phyloP scores from a whole-genome alignment of 2,888 invertebrate genomes.

The Lithodes maja region DNA sequence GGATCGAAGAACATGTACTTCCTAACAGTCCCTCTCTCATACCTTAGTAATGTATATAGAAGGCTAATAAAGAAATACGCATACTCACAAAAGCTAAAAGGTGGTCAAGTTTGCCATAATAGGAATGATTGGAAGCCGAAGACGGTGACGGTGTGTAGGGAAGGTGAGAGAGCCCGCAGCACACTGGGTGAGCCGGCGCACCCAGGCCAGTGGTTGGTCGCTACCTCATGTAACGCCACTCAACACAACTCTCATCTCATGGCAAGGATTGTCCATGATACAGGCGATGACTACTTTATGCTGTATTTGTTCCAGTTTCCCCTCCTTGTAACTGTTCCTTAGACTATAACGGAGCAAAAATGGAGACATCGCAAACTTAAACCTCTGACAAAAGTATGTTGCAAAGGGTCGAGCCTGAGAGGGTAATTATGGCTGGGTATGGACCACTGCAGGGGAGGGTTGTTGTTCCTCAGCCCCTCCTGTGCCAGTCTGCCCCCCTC shows the following conservation, averaged over 20 bases:
- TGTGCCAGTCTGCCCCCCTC: slow-evolving; percentile 13
- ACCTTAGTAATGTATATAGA: too few species aligned
- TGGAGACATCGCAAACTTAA: slow-evolving; percentile 36
- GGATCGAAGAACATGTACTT: not conserved
- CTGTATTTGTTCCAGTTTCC: too few species aligned
- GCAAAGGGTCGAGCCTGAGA: slow-evolving; percentile 7
- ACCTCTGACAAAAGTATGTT: slow-evolving; percentile 27
- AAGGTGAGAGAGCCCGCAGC: not conserved
- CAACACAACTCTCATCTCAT: not conserved
- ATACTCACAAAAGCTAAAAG: too few species aligned
- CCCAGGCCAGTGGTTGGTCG: slow-evolving; percentile 35
- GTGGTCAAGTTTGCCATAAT: too few species aligned
- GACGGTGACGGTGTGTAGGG: slow-evolving; percentile 35
- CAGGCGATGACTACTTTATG: not conserved
- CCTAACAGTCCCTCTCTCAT: not conserved
- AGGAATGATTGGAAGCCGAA: not conserved
- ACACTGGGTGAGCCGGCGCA: slow-evolving; percentile 38
- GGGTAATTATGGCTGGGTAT: slow-evolving; percentile 47
- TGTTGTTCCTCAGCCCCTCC: slow-evolving; percentile 48
- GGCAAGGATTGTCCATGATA: not conserved
- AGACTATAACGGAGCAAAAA: not conserved
- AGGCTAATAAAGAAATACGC: too few species aligned
- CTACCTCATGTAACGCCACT: slow-evolving; percentile 29
- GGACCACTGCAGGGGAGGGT: slow-evolving; percentile 36
- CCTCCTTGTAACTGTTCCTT: too few species aligned